Evolutionary conservation across 2,797 vertebrate species (phyloP).

Genomic region (Cirrhinus mrigala): DNA sequence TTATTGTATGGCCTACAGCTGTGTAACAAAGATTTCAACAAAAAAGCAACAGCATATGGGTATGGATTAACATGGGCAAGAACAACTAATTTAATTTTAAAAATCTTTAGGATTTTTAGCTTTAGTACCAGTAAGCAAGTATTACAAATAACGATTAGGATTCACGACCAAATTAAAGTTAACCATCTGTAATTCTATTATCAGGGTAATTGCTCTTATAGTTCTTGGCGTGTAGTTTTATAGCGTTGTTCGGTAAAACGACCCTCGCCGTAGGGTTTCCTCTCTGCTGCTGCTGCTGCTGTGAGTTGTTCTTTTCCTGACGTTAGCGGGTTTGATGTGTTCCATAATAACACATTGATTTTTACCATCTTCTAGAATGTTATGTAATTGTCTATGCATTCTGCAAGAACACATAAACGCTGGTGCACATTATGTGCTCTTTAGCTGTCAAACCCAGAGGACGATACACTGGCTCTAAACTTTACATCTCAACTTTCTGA

Average conservation of each 20-base stretch:
- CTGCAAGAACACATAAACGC: conserved; percentile 36
- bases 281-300: not conserved
- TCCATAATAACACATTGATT: conserved; percentile 36
- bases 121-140: not conserved
- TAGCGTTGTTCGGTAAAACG: not conserved
- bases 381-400: conserved; percentile 6
- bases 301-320: conserved; percentile 8
- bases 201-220: conserved; percentile 1
- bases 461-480: not conserved
- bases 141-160: conserved; percentile 9
- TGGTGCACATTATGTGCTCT: conserved; percentile 1
- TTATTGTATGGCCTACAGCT: not conserved
- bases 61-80: not conserved
- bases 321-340: conserved; percentile 31
- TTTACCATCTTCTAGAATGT: conserved; percentile 29
- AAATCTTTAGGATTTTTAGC: not conserved
- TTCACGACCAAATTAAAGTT: conserved; percentile 9
- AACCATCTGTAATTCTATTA: conserved; percentile 7
- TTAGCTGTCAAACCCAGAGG: conserved; percentile 20
- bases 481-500: not conserved
- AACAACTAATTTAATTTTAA: not conserved
- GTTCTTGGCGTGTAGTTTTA: conserved; percentile 23
- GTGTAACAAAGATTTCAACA: not conserved
- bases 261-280: not conserved
- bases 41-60: not conserved